phyloP scores from a whole-genome alignment of 2,113 vertebrate genomes.

The pig (Sus scrofa) region DNA sequence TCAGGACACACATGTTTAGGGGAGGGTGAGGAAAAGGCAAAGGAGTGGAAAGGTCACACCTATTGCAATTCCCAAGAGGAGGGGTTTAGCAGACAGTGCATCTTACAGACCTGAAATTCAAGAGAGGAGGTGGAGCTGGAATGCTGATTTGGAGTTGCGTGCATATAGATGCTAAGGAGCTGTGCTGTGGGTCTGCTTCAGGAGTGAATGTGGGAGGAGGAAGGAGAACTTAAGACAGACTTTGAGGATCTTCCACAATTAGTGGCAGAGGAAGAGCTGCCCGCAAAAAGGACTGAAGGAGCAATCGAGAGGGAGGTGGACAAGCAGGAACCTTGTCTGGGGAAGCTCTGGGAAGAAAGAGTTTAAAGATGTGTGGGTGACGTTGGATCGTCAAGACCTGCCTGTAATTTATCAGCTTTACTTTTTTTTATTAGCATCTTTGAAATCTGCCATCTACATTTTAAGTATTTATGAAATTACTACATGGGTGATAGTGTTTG shows the following conservation, averaged over 20 bases:
- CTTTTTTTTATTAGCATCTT: not conserved
- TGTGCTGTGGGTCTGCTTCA: not conserved
- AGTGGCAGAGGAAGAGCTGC: not conserved
- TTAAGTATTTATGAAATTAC: not conserved
- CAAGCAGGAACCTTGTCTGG: too few relatives aligned
- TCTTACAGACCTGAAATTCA: not conserved
- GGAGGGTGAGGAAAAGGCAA: not conserved
- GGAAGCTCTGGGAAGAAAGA: not conserved
- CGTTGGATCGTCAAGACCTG: not conserved
- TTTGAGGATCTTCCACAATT: not conserved
- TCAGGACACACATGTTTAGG: not conserved
- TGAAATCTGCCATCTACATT: not conserved
- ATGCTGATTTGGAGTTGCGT: accelerated
- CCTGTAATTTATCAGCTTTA: not conserved
- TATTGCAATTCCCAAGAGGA: not conserved
- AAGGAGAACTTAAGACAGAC: not conserved
- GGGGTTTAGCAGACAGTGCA: too few relatives aligned
- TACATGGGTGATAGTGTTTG: not conserved
- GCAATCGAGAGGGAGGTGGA: not conserved
- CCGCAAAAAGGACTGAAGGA: not conserved
- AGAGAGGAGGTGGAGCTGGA: not conserved
- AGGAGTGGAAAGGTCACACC: not conserved
- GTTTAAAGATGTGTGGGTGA: accelerated
- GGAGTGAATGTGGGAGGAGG: not conserved
- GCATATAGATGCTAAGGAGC: not conserved